Evolutionary conservation across 2,797 vertebrate species (phyloP).

Genomic region (Sparus aurata): DNA sequence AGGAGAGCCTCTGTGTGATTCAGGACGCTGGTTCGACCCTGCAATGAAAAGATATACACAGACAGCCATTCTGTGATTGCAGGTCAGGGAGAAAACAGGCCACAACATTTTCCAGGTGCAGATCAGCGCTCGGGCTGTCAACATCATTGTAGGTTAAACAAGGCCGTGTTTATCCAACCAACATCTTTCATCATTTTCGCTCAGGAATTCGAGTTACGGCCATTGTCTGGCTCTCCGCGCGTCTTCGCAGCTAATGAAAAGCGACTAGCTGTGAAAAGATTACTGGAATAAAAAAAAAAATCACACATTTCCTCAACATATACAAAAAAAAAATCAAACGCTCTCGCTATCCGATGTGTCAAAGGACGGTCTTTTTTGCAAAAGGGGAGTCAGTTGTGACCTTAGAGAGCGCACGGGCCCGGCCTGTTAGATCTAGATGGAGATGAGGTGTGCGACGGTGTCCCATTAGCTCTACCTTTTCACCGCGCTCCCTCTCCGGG

Average conservation of each 20-base stretch:
- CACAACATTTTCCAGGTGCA: constrained; percentile 74
- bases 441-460: constrained; percentile 83
- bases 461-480: constrained; percentile 84
- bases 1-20: constrained; percentile 69
- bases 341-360: constrained; percentile 19
- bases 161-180: constrained; percentile 55
- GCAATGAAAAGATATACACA: constrained; percentile 74
- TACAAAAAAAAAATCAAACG: constrained; percentile 4
- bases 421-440: constrained; percentile 85
- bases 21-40: constrained; percentile 66
- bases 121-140: constrained; percentile 48
- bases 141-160: constrained; percentile 65
- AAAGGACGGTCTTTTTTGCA: constrained; percentile 45
- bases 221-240: constrained; percentile 15
- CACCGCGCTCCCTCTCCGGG: constrained; percentile 79
- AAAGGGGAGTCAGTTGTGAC: constrained; percentile 81
- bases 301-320: not conserved
- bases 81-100: constrained; percentile 65
- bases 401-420: constrained; percentile 72
- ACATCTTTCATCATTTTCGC: constrained; percentile 46
- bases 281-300: not conserved
- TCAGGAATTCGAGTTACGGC: constrained; percentile 36
- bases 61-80: constrained; percentile 75
- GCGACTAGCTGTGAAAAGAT: not conserved
- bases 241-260: constrained; percentile 28